Percentiles rank a stretch among this genome's conserved stretches.
Evolutionary conservation across 2,888 invertebrate genomes (phyloP).

Genomic region (Caenorhabditis sp.): DNA sequence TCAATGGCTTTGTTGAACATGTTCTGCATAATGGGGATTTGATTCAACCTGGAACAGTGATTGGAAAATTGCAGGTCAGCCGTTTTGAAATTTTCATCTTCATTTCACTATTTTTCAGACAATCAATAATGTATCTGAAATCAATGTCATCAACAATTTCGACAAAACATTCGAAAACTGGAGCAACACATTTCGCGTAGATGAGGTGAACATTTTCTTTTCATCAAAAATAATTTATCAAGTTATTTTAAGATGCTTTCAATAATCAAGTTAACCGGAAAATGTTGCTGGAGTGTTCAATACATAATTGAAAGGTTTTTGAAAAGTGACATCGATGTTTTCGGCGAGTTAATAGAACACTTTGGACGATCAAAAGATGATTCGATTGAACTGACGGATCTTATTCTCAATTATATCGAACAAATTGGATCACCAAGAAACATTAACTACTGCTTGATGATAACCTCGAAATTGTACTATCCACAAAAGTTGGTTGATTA

Average conservation of each 20-base stretch:
- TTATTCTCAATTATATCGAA: background rate
- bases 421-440: background rate
- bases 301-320: background rate
- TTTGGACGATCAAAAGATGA: background rate
- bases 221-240: too few species aligned
- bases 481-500: background rate
- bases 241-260: background rate
- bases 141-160: background rate
- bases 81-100: background rate
- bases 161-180: background rate
- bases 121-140: background rate
- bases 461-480: background rate
- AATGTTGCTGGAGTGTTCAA: background rate
- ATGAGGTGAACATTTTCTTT: background rate
- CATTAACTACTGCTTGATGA: background rate
- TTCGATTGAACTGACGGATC: background rate
- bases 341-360: background rate
- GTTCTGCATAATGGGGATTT: conserved; percentile 18
- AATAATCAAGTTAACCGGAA: background rate
- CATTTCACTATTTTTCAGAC: background rate
- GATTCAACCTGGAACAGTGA: conserved; percentile 14
- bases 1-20: conserved; percentile 7
- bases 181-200: background rate
- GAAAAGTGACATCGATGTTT: background rate
- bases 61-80: conserved; percentile 19